Percentiles rank a stretch among this genome's conserved stretches.
phyloP scores from a whole-genome alignment of 2,797 vertebrate species.

The Micromesistius poutassou region DNA sequence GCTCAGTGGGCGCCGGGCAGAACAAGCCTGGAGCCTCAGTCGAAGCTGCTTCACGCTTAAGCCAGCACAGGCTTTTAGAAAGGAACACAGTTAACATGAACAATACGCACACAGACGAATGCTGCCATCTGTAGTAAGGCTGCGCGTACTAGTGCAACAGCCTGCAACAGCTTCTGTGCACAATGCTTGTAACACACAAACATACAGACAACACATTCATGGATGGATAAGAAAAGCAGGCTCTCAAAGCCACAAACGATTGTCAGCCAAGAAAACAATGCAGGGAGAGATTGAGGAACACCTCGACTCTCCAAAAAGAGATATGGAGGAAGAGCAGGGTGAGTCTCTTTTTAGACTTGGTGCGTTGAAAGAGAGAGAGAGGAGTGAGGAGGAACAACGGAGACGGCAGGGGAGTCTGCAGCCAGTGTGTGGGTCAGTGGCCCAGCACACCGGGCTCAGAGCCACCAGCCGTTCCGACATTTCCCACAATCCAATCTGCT shows the following conservation, averaged over 20 bases:
- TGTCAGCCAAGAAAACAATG: slow-evolving; percentile 26
- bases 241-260: slow-evolving; percentile 30
- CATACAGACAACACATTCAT: neutral
- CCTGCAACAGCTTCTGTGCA: slow-evolving; percentile 4
- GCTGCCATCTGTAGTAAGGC: neutral
- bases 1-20: slow-evolving; percentile 35
- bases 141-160: slow-evolving; percentile 21
- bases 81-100: slow-evolving; percentile 17
- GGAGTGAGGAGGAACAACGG: neutral
- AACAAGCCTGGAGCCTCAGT: slow-evolving; percentile 28
- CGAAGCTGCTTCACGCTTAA: slow-evolving; percentile 27
- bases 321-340: neutral
- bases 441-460: neutral
- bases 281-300: slow-evolving; percentile 21
- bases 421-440: neutral
- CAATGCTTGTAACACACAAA: slow-evolving; percentile 6
- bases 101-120: slow-evolving; percentile 18
- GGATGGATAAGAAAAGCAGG: slow-evolving; percentile 9
- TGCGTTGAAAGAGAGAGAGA: neutral
- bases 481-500: slow-evolving; percentile 18
- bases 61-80: slow-evolving; percentile 15
- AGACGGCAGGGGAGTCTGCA: slow-evolving; percentile 10
- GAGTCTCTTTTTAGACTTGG: neutral
- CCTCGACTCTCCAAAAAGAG: neutral
- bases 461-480: slow-evolving; percentile 20